phyloP scores from a whole-genome alignment of 1,140 invertebrate species.

The Andricus grossulariae region DNA sequence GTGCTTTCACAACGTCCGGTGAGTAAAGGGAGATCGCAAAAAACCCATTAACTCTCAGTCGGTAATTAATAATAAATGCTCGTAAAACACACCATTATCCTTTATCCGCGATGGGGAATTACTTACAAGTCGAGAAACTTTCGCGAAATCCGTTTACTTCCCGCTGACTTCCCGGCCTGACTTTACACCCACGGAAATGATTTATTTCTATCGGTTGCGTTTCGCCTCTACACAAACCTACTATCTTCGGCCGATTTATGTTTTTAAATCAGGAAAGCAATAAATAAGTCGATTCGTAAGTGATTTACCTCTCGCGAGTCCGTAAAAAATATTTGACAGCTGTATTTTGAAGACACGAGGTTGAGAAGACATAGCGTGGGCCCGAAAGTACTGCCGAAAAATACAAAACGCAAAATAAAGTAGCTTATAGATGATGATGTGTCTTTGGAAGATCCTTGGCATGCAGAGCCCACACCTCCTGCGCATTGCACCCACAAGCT shows the following conservation, averaged over 20 bases:
- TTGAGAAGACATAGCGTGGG: neutral
- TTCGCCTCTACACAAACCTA: neutral
- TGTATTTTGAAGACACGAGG: neutral
- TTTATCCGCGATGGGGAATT: constrained; percentile 27
- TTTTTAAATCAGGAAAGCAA: neutral
- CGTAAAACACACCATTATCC: constrained; percentile 40
- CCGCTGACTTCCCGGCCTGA: constrained; percentile 8
- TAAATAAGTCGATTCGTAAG: constrained; percentile 4
- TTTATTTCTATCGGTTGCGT: neutral
- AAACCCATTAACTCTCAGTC: constrained; percentile 40
- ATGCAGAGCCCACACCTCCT: constrained; percentile 54
- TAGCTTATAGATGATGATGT: constrained; percentile 10
- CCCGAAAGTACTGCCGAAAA: no score
- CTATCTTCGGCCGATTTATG: constrained; percentile 5
- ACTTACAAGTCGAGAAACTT: neutral
- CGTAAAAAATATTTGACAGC: neutral
- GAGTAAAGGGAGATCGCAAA: constrained; percentile 30
- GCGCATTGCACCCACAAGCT: constrained; percentile 54
- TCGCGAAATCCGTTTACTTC: constrained; percentile 12
- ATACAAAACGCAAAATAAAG: neutral
- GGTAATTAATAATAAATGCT: constrained; percentile 53
- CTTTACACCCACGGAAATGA: constrained; percentile 22
- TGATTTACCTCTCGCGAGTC: neutral
- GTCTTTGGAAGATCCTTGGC: constrained; percentile 49
- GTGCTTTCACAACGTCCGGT: constrained; percentile 47